Base-by-base conservation (phyloP, 1,140 invertebrate genomes). In the Anagrus nilaparvatae region DNA sequence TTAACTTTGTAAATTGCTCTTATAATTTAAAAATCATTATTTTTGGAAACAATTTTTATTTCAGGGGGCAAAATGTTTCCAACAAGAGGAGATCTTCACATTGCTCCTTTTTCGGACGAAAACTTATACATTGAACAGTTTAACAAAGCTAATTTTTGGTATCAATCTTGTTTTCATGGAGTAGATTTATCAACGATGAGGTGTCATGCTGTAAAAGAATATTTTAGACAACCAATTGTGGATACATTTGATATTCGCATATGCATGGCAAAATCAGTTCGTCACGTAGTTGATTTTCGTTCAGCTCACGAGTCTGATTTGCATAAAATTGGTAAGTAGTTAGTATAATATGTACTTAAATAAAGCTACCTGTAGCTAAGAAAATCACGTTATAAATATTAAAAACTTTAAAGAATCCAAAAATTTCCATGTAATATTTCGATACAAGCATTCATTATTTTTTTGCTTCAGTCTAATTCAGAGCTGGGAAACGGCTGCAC, bases 231-330 rank as follows among this genome's bases (percentile, higher is more conserved):
- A 62, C 96, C 96, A 9, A 92, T 99, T 56, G 95, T 99, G 27
- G 96, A 99, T 68, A 98, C 96, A 33, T 99, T 99, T 74, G 94
- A 98, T 71, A 87, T 97, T 54, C 78, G 92, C 50, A 97, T 98
- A 55, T 97, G 95, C 63, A 82, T 97, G 76, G 86, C 95, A 5
- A 91, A 95, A 68, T 95, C 91, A 30, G 76, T 93, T 28, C 78
- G 90, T 55, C 89, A 98, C 69, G 81, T 87, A n/a, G 87, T 98
- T 46, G 90, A 99, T 67, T 99, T 99, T 69, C 75, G 87, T 54
- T 81, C 81, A 52, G 90, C 93, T 23, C 76, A 88, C 55, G 96
- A 98, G 75, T 83, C 81, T 56, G 93, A 98, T 67, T 75, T 99
- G 52, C 92, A 98, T 69, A 78, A 81, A 58, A 97, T 99, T 67